Percentiles rank a stretch among this genome's conserved stretches.
Conservation (phyloP, 2,113 vertebrate genomes). For the Oceanites oceanicus region DNA sequence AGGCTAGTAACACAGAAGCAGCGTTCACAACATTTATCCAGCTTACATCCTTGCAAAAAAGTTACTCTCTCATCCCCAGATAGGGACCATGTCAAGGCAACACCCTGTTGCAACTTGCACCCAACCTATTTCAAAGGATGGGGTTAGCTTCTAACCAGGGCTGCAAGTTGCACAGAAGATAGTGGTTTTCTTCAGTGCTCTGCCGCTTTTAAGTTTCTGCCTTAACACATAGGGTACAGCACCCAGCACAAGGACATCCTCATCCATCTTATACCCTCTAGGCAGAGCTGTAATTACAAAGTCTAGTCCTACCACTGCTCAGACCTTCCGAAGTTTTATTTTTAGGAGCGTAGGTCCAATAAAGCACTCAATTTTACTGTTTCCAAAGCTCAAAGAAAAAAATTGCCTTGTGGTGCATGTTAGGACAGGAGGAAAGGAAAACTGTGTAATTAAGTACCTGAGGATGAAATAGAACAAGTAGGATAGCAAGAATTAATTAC, state of each 20-base stretch:
- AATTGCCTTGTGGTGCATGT: not conserved
- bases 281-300: not conserved
- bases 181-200: not conserved
- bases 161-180: not conserved
- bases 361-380: not conserved
- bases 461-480: constrained; percentile 31
- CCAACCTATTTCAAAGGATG: not conserved
- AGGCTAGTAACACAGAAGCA: not conserved
- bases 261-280: not conserved
- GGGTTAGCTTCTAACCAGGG: not conserved
- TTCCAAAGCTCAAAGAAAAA: constrained; percentile 30
- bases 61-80: not conserved
- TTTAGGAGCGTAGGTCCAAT: not conserved
- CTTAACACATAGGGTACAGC: not conserved
- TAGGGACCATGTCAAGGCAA: not conserved
- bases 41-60: not conserved
- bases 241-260: not conserved
- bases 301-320: not conserved
- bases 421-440: constrained; percentile 51
- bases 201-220: not conserved
- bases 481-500: constrained; percentile 45
- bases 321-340: constrained; percentile 18
- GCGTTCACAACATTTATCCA: not conserved
- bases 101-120: not conserved
- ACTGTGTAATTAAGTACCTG: constrained; percentile 54